phyloP scores from a whole-genome alignment of 2,888 invertebrate genomes.

The Lomographa bimaculata region DNA sequence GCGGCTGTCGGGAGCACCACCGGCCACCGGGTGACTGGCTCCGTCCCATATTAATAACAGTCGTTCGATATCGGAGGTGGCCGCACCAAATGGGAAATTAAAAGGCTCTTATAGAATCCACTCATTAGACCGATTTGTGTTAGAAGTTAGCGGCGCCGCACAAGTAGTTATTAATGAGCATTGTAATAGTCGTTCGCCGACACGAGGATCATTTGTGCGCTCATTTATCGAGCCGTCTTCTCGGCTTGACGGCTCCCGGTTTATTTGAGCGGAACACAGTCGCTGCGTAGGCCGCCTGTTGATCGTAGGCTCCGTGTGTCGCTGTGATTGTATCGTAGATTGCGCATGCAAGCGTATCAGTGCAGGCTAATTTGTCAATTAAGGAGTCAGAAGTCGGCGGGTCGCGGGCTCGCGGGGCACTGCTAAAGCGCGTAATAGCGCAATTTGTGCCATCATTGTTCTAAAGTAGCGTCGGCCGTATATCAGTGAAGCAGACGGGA shows the following conservation, averaged over 20 bases:
- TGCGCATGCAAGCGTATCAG: slow-evolving; percentile 64
- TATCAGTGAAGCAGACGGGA: slow-evolving; percentile 79
- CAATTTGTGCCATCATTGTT: slow-evolving; percentile 82
- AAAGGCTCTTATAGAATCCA: slow-evolving; percentile 79
- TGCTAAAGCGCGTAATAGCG: slow-evolving; percentile 72
- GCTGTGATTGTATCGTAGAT: slow-evolving; percentile 52
- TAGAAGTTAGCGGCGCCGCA: slow-evolving; percentile 65
- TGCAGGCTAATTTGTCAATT: slow-evolving; percentile 67
- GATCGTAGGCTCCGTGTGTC: slow-evolving; percentile 38
- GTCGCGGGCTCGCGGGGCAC: slow-evolving; percentile 59
- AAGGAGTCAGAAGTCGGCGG: slow-evolving; percentile 53
- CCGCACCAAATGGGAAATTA: slow-evolving; percentile 80
- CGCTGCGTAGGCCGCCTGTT: slow-evolving; percentile 40
- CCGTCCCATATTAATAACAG: slow-evolving; percentile 75
- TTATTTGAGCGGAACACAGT: slow-evolving; percentile 40
- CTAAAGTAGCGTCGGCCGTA: slow-evolving; percentile 81
- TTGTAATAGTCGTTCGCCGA: slow-evolving; percentile 66
- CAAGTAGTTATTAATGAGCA: slow-evolving; percentile 73
- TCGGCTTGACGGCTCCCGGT: slow-evolving; percentile 49
- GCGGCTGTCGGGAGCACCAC: slow-evolving; percentile 69
- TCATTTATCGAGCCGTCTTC: slow-evolving; percentile 56
- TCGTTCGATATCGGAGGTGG: slow-evolving; percentile 74
- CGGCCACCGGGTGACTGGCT: slow-evolving; percentile 64
- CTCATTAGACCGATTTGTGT: slow-evolving; percentile 79
- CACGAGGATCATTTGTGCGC: slow-evolving; percentile 61